Base-by-base conservation (phyloP, 2,113 vertebrate species). In the Zootoca vivipara region DNA sequence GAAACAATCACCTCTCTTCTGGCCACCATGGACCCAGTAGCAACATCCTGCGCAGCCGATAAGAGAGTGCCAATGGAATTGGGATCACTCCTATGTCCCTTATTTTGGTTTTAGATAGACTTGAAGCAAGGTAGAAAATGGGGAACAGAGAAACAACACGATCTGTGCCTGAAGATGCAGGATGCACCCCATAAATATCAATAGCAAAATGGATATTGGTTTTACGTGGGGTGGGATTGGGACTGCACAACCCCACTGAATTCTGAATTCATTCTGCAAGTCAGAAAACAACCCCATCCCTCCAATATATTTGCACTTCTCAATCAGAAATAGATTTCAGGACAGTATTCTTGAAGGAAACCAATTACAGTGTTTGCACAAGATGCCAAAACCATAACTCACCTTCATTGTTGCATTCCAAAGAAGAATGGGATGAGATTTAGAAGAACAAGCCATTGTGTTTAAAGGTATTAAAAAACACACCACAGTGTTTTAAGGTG, bases 351-450 rank as follows among this genome's bases (percentile, higher is more conserved):
- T 42, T 35, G 78, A 88, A 92, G 86, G 67, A 69, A 1, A 16
- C 64, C 18, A 85, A 64, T 89, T 88, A 18, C 81, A 90, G 91
- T 67, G 74, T 85, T 89, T 91, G 86, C 26, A 58, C 2, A 81
- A 81, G 69, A 85, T 1, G 8, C 38, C 87, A 72, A 87, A 87
- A 78, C 0, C 38, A 69, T 18, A 67, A 82, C 65, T 42, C 64
- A 85, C 26, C 4, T 80, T 82, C n/a, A 86, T 15, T 89, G 75
- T 92, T 52, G 64, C 67, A 73, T 79, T 82, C n/a, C 73, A 73
- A 20, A 52, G 77, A 42, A 5, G 24, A 85, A 89, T 69, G 73
- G n/a, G 83, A 86, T 24, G 28, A 91, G 81, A 86, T 91, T 69
- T 74, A 88, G 91, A 67, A 1, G 6, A 89, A 58, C 82, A 73